Evolutionary conservation across 2,797 vertebrate species (phyloP), one percentile per base, ranked within the genome.

Genomic region (Melopsittacus undulatus): DNA sequence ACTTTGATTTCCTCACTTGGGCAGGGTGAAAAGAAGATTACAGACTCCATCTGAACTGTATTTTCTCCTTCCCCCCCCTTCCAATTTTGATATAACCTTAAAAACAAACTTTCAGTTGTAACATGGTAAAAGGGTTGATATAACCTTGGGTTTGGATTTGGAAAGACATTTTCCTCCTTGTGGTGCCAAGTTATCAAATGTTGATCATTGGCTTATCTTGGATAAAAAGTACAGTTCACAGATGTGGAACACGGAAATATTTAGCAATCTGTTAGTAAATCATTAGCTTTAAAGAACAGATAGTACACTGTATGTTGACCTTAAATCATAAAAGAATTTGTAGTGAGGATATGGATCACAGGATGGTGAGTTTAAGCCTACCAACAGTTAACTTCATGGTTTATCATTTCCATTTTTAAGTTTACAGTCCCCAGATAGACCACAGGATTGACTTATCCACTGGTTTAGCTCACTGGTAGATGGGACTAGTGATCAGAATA

Each of bases 211-310:
- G 29, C 42, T 67, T 76, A 75, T 26, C 32, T 90, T 43, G 81
- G 38, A 70, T 61, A 76, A 63, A 40, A 43, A 69, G 22, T 34
- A 76, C 49, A 59, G 69, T 22, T 73, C 59, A 90, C 21, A 69
- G 40, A 70, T 63, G n/a, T 56, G 38, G 32, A 85, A 90, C 34
- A 24, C 3, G 13, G 46, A 92, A 89, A 70, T 76, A 64, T 32
- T 90, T 73, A 86, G 42, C 57, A 54, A 59, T 75, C 85, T 70
- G 24, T 69, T 78, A 90, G 76, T 34, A 89, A 95, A 93, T 73
- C 36, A 94, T 79, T 79, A 84, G 17, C 73, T 83, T 86, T 76
- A 79, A 95, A 73, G 34, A 75, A n/a, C 38, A 34, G 1, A 3
- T 3, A 83, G 49, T 46, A 72, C 19, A 29, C 30, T 62, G 27